Percentiles rank a stretch among this genome's conserved stretches.
These are phyloP conservation scores for Melipona beecheii DNA, from an alignment of 2,888 invertebrate species.

Conservation along the genomic window DNA sequence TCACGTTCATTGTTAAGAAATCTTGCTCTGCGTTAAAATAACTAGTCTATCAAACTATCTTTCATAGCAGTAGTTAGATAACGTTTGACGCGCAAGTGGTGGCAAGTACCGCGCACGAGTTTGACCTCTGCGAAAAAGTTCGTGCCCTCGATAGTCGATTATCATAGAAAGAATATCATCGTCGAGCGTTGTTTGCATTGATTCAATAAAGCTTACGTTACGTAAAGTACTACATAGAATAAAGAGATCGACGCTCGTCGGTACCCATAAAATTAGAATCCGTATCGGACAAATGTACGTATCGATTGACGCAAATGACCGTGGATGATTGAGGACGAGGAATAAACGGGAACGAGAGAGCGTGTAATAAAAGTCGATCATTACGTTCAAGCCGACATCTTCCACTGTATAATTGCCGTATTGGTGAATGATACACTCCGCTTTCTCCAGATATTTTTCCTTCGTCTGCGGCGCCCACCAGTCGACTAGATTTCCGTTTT, in stretches of 20 bases:
- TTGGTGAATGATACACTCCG: slow-evolving; percentile 96
- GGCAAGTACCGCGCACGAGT: background rate
- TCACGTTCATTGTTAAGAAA: background rate
- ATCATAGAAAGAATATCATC: slow-evolving; percentile 19
- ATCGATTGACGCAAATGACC: slow-evolving; percentile 8
- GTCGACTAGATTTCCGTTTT: slow-evolving; percentile 94
- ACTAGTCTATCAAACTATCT: background rate
- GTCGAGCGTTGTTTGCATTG: background rate
- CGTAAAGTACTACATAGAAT: background rate
- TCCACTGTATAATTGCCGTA: slow-evolving; percentile 95
- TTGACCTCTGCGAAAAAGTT: slow-evolving; percentile 28
- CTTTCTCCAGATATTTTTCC: slow-evolving; percentile 91
- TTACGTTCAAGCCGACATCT: slow-evolving; percentile 90
- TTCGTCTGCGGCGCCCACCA: slow-evolving; percentile 97
- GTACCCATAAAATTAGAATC: slow-evolving; percentile 3
- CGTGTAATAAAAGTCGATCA: slow-evolving; percentile 70
- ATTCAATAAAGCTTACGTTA: slow-evolving; percentile 10
- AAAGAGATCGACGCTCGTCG: background rate
- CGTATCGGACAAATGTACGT: background rate
- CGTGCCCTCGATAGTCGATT: slow-evolving; percentile 10
- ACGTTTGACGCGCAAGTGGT: background rate
- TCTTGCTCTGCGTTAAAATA: background rate
- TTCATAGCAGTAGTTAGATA: background rate
- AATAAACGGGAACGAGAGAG: background rate
- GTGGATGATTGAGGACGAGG: background rate